Evolutionary conservation across 2,113 vertebrate species (phyloP).

Genomic region (Equus przewalskii): DNA sequence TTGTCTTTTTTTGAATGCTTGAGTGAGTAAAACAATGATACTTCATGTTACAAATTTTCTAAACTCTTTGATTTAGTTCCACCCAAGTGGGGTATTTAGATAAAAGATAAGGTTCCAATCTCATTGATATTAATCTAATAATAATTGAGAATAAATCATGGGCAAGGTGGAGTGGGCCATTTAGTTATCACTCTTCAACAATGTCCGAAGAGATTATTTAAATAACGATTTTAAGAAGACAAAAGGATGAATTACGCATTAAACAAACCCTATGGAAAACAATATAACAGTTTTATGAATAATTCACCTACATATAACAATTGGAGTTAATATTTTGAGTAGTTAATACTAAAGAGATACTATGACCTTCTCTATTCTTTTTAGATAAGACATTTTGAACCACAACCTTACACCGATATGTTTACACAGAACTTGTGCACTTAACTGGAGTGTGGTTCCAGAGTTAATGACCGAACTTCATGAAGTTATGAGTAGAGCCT

Average conservation of each 20-base stretch:
- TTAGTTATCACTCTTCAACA: not conserved
- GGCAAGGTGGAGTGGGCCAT: not conserved
- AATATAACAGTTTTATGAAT: not conserved
- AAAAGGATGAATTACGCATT: not conserved
- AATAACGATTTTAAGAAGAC: not conserved
- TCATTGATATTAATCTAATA: not conserved
- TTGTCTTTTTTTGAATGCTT: not conserved
- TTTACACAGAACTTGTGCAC: not conserved
- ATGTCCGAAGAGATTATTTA: not conserved
- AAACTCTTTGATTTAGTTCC: not conserved
- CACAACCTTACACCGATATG: not conserved
- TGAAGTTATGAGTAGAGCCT: not conserved
- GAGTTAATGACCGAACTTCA: not conserved
- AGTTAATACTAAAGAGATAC: not conserved
- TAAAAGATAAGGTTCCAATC: not conserved
- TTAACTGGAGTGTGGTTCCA: not conserved
- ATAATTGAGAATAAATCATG: not conserved
- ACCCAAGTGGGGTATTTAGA: not conserved
- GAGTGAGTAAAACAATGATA: not conserved
- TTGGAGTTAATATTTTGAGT: not conserved
- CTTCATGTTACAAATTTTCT: not conserved
- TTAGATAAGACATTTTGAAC: not conserved
- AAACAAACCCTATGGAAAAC: not conserved
- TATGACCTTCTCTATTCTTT: not conserved
- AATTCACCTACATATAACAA: not conserved